Base-by-base conservation (phyloP, 2,113 vertebrate genomes). In the Grallaria varia region DNA sequence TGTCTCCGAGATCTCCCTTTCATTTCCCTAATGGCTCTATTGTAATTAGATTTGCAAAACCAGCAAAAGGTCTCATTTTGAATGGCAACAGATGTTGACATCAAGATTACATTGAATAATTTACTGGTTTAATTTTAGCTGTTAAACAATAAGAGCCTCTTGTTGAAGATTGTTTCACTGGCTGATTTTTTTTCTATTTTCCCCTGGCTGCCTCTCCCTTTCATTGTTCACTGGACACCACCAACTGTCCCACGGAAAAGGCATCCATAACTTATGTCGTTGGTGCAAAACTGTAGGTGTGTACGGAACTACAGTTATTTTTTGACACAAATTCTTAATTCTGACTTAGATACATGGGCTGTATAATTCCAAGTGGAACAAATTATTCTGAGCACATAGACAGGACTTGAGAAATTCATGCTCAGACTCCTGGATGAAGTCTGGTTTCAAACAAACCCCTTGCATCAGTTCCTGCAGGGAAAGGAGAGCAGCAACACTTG, bases 31-130 rank as follows among this genome's bases (percentile, higher is more conserved):
- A 97, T 96, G 97, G 87, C 75, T 95, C 87, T 86, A 52, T 96
- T 98, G 97, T 98, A 98, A 98, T 98, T 98, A 97, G 97, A 98
- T 98, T 98, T 98, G 97, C 97, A 97, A 98, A 98, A 98, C 93
- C 95, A 98, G 97, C 89, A 97, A 98, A 98, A 98, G 97, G 98
- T 98, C 98, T 98, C 93, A 94, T 98, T 98, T 96, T 98, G 98
- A 98, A 98, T 97, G 97, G 97, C 97, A 98, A 98, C 98, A 98
- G 97, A 97, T 98, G 97, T 98, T 98, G 98, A 98, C 97, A 98
- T 97, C 96, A 96, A 97, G 97, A 98, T 97, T 97, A 97, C 96
- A 96, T 97, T 98, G 97, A 98, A 98, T 98, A 98, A 98, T 98
- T 98, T 98, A 97, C 97, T 95, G 93, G 96, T 97, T 98, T 98